Evolutionary conservation across 23 tunicate species (phyloP).

Genomic region (Clavelina lepadiformis): DNA sequence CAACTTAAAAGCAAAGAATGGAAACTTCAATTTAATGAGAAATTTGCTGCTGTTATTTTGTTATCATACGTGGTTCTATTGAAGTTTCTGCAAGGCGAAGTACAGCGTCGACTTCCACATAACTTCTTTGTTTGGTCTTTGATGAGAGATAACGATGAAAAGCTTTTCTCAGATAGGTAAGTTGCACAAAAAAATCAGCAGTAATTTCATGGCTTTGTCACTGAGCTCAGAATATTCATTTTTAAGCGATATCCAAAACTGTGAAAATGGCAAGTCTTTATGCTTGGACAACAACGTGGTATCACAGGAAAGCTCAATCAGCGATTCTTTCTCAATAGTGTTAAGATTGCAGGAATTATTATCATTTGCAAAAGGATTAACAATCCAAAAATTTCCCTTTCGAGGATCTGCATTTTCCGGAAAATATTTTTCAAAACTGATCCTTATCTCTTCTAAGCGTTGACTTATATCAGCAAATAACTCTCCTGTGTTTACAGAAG

Average conservation of each 20-base stretch:
- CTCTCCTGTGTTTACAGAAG: slow-evolving; percentile 45
- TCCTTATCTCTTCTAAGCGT: slow-evolving; percentile 24
- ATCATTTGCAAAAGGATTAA: slow-evolving; percentile 22
- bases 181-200: slow-evolving; percentile 59
- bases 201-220: slow-evolving; percentile 48
- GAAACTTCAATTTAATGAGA: too few species aligned
- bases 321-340: slow-evolving; percentile 55
- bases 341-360: slow-evolving; percentile 18
- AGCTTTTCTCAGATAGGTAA: slow-evolving; percentile 49
- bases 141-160: slow-evolving; percentile 55
- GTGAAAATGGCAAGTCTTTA: slow-evolving; percentile 57
- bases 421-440: slow-evolving; percentile 55
- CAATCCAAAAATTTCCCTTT: slow-evolving; percentile 45
- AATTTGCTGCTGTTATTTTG: slow-evolving; percentile 32
- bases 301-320: slow-evolving; percentile 54
- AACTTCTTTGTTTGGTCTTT: slow-evolving; percentile 43
- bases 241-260: slow-evolving; percentile 55
- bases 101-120: slow-evolving; percentile 31
- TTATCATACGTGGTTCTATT: slow-evolving; percentile 35
- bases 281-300: slow-evolving; percentile 47
- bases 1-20: too few species aligned
- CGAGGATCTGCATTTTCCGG: slow-evolving; percentile 61
- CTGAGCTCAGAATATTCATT: slow-evolving; percentile 56
- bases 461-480: slow-evolving; percentile 50
- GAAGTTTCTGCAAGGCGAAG: slow-evolving; percentile 33